phyloP scores from a whole-genome alignment of 2,888 invertebrate species.

The Ypsolopha scabrella region DNA sequence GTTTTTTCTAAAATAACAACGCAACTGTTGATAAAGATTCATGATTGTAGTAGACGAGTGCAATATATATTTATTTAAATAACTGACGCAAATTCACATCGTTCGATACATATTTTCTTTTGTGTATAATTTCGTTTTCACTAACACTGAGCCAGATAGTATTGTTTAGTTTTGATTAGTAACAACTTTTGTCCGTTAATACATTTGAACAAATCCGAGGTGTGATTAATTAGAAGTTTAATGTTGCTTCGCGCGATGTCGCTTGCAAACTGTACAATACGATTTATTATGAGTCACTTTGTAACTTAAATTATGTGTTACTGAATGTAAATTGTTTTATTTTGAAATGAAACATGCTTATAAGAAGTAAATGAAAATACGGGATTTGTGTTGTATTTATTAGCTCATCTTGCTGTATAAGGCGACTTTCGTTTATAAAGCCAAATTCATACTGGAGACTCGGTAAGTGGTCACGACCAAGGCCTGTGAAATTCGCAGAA shows the following conservation, averaged over 20 bases:
- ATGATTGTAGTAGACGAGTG: slow-evolving; percentile 22
- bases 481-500: too few relatives aligned
- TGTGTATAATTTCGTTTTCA: slow-evolving; percentile 18
- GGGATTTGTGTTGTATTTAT: slow-evolving; percentile 23
- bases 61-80: slow-evolving; percentile 52
- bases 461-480: too few relatives aligned
- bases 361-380: slow-evolving; percentile 66
- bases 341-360: slow-evolving; percentile 67
- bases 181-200: not conserved
- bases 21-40: not conserved
- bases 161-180: slow-evolving; percentile 36
- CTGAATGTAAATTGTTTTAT: slow-evolving; percentile 67
- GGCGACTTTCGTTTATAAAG: too few relatives aligned
- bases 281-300: slow-evolving; percentile 55
- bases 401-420: not conserved
- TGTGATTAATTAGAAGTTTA: not conserved
- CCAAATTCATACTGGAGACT: too few relatives aligned
- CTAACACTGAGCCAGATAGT: slow-evolving; percentile 42
- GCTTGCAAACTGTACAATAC: slow-evolving; percentile 43
- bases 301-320: slow-evolving; percentile 65
- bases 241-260: not conserved
- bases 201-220: slow-evolving; percentile 4
- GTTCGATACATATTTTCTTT: slow-evolving; percentile 11
- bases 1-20: not conserved
- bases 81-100: slow-evolving; percentile 3